phyloP scores from a whole-genome alignment of 30 jellyfish, hydroid and myxozoan species.

The Hydra vulgaris region DNA sequence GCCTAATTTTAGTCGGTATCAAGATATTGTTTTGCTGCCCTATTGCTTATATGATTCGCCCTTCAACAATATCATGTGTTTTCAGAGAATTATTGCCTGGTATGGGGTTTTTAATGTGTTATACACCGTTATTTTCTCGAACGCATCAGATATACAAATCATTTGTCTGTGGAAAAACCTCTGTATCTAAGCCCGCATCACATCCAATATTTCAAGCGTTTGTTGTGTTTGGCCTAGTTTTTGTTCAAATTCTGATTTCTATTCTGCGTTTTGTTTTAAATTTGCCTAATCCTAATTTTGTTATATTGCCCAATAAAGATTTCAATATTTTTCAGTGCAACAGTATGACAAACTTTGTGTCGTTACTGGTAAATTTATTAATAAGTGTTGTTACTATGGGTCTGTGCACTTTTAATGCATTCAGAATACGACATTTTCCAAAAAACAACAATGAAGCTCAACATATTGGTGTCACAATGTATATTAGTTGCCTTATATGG shows the following conservation, averaged over 20 bases:
- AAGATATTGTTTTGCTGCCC: no score
- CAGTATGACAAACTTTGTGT: slow-evolving; percentile 22
- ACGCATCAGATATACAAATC: no score
- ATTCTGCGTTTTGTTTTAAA: slow-evolving; percentile 34
- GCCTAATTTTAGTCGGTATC: no score
- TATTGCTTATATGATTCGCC: no score
- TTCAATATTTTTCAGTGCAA: slow-evolving; percentile 7
- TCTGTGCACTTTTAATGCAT: slow-evolving; percentile 58
- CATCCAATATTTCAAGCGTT: no score
- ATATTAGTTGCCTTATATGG: slow-evolving; percentile 57
- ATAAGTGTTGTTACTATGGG: slow-evolving; percentile 41
- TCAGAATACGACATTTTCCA: slow-evolving; percentile 59
- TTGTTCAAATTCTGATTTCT: slow-evolving; percentile 38
- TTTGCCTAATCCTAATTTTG: slow-evolving; percentile 23
- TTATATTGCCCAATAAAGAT: neutral
- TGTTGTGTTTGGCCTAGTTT: no score
- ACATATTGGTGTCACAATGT: slow-evolving; percentile 54
- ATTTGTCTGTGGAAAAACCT: no score
- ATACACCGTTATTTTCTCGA: no score
- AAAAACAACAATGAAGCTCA: slow-evolving; percentile 70
- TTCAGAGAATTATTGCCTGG: no score
- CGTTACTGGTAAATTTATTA: slow-evolving; percentile 30
- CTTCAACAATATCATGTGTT: no score
- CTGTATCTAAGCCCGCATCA: no score
- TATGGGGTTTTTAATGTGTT: no score